phyloP scores from a whole-genome alignment of 2,888 invertebrate genomes.

The Nemotelus nigrinus region DNA sequence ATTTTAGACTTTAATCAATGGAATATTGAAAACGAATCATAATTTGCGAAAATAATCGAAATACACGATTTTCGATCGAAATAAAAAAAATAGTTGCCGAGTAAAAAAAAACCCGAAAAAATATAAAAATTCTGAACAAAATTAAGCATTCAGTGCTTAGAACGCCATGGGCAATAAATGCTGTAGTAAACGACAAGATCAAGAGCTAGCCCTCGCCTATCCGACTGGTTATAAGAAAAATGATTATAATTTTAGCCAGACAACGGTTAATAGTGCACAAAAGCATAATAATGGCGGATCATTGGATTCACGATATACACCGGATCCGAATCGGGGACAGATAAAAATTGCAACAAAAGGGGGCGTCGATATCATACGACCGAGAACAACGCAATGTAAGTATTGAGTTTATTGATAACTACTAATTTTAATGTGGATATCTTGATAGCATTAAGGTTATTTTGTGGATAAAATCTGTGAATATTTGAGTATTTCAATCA shows the following conservation, averaged over 20 bases:
- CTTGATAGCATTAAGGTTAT: too few species aligned
- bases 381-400: slow-evolving; percentile 74
- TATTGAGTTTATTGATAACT: slow-evolving; percentile 48
- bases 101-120: slow-evolving; percentile 14
- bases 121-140: slow-evolving; percentile 13
- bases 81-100: too few species aligned
- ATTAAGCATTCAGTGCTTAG: slow-evolving; percentile 31
- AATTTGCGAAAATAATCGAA: too few species aligned
- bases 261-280: slow-evolving; percentile 62
- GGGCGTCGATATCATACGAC: slow-evolving; percentile 80
- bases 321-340: slow-evolving; percentile 79
- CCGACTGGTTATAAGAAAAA: slow-evolving; percentile 64
- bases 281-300: slow-evolving; percentile 66
- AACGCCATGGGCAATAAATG: slow-evolving; percentile 82
- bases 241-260: slow-evolving; percentile 64
- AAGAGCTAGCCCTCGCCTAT: slow-evolving; percentile 66
- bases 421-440: too few species aligned
- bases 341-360: slow-evolving; percentile 68
- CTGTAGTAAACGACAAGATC: slow-evolving; percentile 86
- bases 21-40: too few species aligned
- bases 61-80: too few species aligned
- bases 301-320: slow-evolving; percentile 76
- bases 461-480: too few species aligned
- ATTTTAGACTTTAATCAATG: slow-evolving; percentile 8
- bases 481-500: too few species aligned